Evolutionary conservation across 2,113 vertebrate genomes (phyloP).

Genomic region (Cyphomyrus discorhynchus): DNA sequence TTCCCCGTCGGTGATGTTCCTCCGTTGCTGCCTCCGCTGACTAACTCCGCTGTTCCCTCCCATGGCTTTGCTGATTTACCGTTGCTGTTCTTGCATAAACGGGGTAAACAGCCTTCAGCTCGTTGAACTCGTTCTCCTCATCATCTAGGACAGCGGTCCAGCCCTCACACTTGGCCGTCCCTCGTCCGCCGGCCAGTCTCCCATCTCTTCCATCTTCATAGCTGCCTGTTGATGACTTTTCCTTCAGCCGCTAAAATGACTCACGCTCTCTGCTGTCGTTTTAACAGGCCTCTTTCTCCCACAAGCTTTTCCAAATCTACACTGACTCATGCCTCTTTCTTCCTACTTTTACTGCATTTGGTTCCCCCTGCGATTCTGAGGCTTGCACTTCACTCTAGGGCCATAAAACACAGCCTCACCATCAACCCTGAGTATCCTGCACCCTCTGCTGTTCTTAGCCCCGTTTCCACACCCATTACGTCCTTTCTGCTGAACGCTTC

Average conservation of each 20-base stretch:
- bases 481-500: not conserved
- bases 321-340: conserved; percentile 10
- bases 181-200: not conserved
- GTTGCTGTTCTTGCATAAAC: not conserved
- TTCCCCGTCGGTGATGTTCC: not conserved
- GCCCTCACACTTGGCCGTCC: not conserved
- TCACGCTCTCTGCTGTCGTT: conserved; percentile 11
- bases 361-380: not conserved
- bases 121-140: not conserved
- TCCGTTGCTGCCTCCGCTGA: not conserved
- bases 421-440: not conserved
- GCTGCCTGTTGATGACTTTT: conserved; percentile 4
- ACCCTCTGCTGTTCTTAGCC: not conserved
- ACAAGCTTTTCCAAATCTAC: conserved; percentile 13
- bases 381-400: not conserved
- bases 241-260: conserved; percentile 4
- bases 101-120: not conserved
- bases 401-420: conserved; percentile 7
- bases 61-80: not conserved
- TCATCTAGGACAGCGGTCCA: not conserved
- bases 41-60: not conserved
- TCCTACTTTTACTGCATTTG: not conserved
- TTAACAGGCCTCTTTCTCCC: not conserved
- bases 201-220: not conserved
- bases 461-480: not conserved